Evolutionary conservation across 2,113 vertebrate genomes (phyloP).

Genomic region (Falcunculus frontatus): DNA sequence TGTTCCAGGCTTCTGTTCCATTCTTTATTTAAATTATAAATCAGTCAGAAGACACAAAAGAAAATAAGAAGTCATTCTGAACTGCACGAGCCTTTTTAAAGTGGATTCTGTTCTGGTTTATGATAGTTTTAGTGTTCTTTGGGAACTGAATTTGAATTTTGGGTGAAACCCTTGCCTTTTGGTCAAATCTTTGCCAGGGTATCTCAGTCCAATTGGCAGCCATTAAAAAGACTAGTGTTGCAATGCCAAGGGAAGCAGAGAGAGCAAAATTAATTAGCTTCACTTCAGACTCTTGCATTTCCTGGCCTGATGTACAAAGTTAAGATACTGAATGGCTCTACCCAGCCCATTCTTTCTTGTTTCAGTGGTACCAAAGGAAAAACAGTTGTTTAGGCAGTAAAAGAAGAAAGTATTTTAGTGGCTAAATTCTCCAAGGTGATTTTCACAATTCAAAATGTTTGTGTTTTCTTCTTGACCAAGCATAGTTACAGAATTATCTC

Average conservation of each 20-base stretch:
- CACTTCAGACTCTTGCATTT: background rate
- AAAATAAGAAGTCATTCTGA: background rate
- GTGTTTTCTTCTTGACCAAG: background rate
- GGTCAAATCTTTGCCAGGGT: background rate
- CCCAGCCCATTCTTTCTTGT: background rate
- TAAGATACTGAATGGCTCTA: background rate
- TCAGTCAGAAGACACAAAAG: background rate
- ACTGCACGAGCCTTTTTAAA: background rate
- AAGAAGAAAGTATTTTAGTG: background rate
- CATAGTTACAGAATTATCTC: background rate
- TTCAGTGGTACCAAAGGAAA: background rate
- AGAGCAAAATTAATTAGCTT: background rate
- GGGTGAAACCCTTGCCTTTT: background rate
- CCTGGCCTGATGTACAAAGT: background rate
- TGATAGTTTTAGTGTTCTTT: background rate
- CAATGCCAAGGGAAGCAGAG: background rate
- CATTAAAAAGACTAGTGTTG: background rate
- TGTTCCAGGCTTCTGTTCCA: background rate
- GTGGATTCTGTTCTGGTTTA: background rate
- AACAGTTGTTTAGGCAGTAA: background rate
- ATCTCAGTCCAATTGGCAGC: background rate
- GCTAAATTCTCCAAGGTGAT: background rate
- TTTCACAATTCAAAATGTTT: background rate
- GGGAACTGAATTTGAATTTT: background rate
- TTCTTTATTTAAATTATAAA: background rate